A percentile compares a stretch with the other conserved stretches of the same genome.
phyloP scores from a whole-genome alignment of 2,888 invertebrate species.

The Limnephilus auricula region DNA sequence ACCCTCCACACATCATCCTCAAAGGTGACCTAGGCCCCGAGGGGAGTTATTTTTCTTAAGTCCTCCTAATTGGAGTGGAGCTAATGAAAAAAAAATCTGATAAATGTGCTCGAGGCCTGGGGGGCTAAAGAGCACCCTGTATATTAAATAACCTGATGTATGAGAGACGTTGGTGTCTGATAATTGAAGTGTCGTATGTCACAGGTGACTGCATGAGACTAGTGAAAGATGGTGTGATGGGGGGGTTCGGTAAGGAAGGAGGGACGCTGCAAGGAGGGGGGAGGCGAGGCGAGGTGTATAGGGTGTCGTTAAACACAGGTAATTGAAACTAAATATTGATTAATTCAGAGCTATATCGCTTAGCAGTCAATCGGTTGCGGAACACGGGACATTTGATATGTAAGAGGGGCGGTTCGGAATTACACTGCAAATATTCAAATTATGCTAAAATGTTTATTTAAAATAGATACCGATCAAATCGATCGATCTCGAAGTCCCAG shows the following conservation, averaged over 20 bases:
- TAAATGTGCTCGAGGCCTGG: too few species aligned
- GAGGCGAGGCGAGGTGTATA: constrained; percentile 16
- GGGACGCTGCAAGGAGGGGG: neutral
- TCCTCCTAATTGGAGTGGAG: too few species aligned
- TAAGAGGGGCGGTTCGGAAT: constrained; percentile 42
- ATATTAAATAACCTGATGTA: too few species aligned
- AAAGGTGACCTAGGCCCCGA: too few species aligned
- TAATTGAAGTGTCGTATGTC: neutral
- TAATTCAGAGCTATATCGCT: constrained; percentile 64
- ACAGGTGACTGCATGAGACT: neutral
- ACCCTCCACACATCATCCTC: too few species aligned
- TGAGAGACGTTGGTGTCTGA: neutral
- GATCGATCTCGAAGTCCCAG: too few species aligned
- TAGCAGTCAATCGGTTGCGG: constrained; percentile 64
- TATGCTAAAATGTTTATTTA: neutral
- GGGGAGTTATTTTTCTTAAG: too few species aligned
- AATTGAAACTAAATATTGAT: constrained; percentile 66
- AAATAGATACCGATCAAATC: too few species aligned
- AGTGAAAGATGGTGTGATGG: neutral
- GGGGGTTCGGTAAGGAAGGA: neutral
- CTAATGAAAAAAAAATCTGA: too few species aligned
- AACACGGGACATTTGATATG: constrained; percentile 60
- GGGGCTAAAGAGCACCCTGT: neutral
- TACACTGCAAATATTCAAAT: neutral
- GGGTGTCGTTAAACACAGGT: constrained; percentile 61